phyloP scores from a whole-genome alignment of 1,140 invertebrate species.

The Sitodiplosis mosellana region DNA sequence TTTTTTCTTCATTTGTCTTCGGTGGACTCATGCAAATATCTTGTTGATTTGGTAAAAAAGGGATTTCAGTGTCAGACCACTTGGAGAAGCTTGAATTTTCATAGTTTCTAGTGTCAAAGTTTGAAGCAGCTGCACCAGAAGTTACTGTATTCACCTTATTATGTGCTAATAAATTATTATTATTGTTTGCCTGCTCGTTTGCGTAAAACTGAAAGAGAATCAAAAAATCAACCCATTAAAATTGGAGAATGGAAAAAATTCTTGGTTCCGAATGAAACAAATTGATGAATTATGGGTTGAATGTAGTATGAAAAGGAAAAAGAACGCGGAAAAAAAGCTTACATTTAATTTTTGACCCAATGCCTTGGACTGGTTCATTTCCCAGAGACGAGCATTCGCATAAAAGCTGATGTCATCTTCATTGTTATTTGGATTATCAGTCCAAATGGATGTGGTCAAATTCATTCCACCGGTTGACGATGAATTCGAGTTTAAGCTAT shows the following conservation, averaged over 20 bases:
- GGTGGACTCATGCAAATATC: too few relatives aligned
- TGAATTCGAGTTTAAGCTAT: background rate
- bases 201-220: too few relatives aligned
- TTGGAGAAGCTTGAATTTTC: conserved; percentile 1
- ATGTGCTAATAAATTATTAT: too few relatives aligned
- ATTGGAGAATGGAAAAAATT: too few relatives aligned
- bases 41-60: background rate
- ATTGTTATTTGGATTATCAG: conserved; percentile 2
- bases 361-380: background rate
- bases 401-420: conserved; percentile 8
- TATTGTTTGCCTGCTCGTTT: too few relatives aligned
- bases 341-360: background rate
- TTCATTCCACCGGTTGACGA: conserved; percentile 4
- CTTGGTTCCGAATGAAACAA: too few relatives aligned
- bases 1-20: background rate
- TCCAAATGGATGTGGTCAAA: conserved; percentile 9
- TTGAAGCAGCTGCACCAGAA: background rate
- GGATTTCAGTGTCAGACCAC: conserved; percentile 2
- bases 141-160: background rate
- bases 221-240: too few relatives aligned
- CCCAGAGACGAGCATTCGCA: background rate
- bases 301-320: too few relatives aligned
- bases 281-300: too few relatives aligned
- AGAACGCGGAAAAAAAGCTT: too few relatives aligned
- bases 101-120: background rate